These are phyloP conservation scores for Leucoma salicis DNA, from an alignment of 2,888 invertebrate genomes.

Conservation along the genomic window DNA sequence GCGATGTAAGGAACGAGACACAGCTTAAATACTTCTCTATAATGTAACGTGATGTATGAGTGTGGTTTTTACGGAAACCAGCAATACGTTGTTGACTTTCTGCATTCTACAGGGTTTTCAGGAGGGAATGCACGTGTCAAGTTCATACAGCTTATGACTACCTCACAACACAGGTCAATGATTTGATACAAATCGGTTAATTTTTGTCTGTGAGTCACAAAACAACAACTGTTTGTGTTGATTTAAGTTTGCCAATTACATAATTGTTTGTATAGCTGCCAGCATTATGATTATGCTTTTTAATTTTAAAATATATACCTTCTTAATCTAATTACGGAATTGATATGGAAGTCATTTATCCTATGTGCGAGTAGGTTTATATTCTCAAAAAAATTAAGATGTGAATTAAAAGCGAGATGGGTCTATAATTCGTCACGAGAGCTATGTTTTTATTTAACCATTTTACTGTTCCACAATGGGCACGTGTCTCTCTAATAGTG, in stretches of 20 bases:
- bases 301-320: conserved; percentile 42
- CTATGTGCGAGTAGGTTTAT: too few relatives aligned
- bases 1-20: too few relatives aligned
- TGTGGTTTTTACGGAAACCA: too few relatives aligned
- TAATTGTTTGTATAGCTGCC: conserved; percentile 16
- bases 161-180: conserved; percentile 67
- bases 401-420: too few relatives aligned
- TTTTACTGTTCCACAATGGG: too few relatives aligned
- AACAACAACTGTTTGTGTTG: conserved; percentile 55
- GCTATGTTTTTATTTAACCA: too few relatives aligned
- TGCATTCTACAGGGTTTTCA: conserved; percentile 69
- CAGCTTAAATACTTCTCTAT: too few relatives aligned
- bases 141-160: conserved; percentile 82
- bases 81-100: conserved; percentile 66
- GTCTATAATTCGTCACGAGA: too few relatives aligned
- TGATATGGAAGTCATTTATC: too few relatives aligned
- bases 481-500: too few relatives aligned
- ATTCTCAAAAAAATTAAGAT: too few relatives aligned
- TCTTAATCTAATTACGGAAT: conserved; percentile 1
- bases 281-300: conserved; percentile 17
- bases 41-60: too few relatives aligned
- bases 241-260: conserved; percentile 63
- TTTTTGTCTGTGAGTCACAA: conserved; percentile 37
- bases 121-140: conserved; percentile 79
- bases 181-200: conserved; percentile 62